Evolutionary conservation across 2,113 vertebrate species (phyloP).

Genomic region (Alaudala cheleensis): DNA sequence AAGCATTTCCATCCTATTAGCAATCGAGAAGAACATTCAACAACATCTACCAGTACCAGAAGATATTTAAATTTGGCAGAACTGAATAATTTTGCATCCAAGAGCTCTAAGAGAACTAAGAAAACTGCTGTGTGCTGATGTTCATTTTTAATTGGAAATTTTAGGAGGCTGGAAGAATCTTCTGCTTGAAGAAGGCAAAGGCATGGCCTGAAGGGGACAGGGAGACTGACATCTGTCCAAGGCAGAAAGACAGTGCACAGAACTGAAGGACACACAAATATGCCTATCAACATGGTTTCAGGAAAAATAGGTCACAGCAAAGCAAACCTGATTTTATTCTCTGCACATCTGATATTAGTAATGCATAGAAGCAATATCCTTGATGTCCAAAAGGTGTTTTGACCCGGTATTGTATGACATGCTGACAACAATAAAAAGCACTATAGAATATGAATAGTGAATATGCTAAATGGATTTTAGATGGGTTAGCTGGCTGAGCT

Average conservation of each 20-base stretch:
- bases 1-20: conserved; percentile 40
- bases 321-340: conserved; percentile 16
- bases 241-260: neutral
- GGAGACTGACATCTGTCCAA: neutral
- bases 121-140: neutral
- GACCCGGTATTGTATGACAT: neutral
- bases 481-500: neutral
- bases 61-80: conserved; percentile 43
- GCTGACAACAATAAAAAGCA: neutral
- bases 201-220: neutral
- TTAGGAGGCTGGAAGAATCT: neutral
- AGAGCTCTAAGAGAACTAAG: neutral
- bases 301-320: neutral
- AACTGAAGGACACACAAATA: neutral
- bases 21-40: neutral
- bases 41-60: conserved; percentile 19
- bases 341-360: neutral
- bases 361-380: conserved; percentile 4
- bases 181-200: neutral
- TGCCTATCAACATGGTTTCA: neutral
- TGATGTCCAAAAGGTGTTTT: neutral
- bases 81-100: conserved; percentile 26
- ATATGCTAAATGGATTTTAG: neutral
- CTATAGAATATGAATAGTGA: neutral
- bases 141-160: neutral